Conservation (phyloP, 2,888 invertebrate species). For the Trypoxylon attenuatum region DNA sequence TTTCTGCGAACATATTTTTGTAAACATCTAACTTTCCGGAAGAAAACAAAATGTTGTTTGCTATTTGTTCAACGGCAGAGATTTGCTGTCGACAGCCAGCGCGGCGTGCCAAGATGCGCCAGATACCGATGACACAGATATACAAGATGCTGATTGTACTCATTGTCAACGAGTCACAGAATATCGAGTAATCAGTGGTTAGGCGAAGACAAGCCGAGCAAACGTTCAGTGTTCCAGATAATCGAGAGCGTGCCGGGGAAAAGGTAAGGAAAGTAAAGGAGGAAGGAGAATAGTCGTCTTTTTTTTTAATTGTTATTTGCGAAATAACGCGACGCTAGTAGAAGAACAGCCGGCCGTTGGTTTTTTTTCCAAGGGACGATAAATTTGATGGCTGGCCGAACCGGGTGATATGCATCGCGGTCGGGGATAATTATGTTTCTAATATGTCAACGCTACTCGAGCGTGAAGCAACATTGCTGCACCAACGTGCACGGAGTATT, state of each 20-base stretch:
- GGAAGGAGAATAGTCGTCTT: background rate
- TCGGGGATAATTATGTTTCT: slow-evolving; percentile 23
- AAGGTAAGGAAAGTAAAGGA: background rate
- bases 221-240: slow-evolving; percentile 10
- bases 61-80: too few species aligned
- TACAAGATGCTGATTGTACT: too few species aligned
- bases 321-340: too few species aligned
- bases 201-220: slow-evolving; percentile 21
- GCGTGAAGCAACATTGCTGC: slow-evolving; percentile 33
- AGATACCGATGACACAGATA: too few species aligned
- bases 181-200: slow-evolving; percentile 18
- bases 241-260: background rate
- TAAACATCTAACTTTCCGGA: too few species aligned
- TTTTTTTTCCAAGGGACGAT: background rate
- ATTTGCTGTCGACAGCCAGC: too few species aligned
- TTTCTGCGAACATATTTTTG: too few species aligned
- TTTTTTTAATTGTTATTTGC: background rate
- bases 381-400: background rate
- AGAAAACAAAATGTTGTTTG: too few species aligned
- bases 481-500: slow-evolving; percentile 10
- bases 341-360: too few species aligned
- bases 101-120: too few species aligned
- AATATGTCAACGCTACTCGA: slow-evolving; percentile 34
- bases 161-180: too few species aligned
- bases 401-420: background rate